These are phyloP conservation scores for Chamaetylas fuelleborni DNA, from an alignment of 2,113 vertebrate species.

Conservation along the genomic window DNA sequence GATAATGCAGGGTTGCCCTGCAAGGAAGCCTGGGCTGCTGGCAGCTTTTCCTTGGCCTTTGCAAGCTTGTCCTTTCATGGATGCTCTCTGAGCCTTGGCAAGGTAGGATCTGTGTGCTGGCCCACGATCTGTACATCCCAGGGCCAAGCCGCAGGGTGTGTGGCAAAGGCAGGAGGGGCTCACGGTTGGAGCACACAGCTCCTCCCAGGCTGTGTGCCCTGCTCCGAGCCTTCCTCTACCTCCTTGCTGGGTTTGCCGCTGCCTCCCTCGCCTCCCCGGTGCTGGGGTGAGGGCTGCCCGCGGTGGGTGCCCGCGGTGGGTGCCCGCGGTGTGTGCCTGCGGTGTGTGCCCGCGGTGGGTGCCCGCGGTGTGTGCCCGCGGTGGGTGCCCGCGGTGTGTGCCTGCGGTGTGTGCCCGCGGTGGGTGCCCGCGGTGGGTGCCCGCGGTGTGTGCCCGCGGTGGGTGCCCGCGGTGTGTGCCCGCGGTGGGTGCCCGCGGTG, in stretches of 20 bases:
- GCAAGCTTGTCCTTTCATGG: not conserved
- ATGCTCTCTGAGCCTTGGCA: not conserved
- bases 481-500: not conserved
- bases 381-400: no score
- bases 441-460: not conserved
- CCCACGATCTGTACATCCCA: fast-evolving
- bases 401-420: no score
- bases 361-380: no score
- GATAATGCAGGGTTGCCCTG: not conserved
- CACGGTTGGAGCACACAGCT: not conserved
- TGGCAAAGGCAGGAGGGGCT: not conserved
- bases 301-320: not conserved
- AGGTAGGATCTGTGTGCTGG: not conserved
- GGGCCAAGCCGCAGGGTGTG: fast-evolving
- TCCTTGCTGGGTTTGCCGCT: not conserved
- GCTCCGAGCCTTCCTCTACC: not conserved
- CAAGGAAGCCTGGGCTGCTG: not conserved
- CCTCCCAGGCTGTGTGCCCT: not conserved
- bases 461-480: not conserved
- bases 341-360: not conserved
- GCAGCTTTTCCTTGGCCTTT: not conserved
- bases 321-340: fast-evolving
- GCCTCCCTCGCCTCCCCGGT: fast-evolving
- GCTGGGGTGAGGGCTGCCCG: fast-evolving
- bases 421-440: not conserved